Evolutionary conservation across 2,797 vertebrate genomes (phyloP).

Genomic region (Anguilla obscura): DNA sequence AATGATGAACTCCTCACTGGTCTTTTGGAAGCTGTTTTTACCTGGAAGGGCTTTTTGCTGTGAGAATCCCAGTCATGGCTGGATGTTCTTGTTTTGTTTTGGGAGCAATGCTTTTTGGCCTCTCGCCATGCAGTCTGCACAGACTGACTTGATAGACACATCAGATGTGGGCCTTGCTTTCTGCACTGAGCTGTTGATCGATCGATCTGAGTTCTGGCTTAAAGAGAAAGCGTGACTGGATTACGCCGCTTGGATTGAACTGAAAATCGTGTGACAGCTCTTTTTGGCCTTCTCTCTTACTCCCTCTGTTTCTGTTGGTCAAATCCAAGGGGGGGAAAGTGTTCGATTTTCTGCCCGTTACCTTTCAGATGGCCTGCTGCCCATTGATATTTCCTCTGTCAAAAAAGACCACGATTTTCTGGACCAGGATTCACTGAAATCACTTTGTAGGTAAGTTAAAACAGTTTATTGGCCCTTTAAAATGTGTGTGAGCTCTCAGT

Average conservation of each 20-base stretch:
- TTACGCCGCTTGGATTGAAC: neutral
- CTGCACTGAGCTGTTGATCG: neutral
- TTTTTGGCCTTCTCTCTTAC: neutral
- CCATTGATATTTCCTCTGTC: conserved; percentile 77
- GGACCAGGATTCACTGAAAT: conserved; percentile 80
- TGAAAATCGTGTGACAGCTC: neutral
- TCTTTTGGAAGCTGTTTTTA: neutral
- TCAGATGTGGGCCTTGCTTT: neutral
- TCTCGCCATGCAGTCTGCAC: neutral
- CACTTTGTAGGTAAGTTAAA: conserved; percentile 77
- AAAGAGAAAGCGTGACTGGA: neutral
- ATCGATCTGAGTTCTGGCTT: neutral
- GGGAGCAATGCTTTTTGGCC: neutral
- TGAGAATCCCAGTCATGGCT: neutral
- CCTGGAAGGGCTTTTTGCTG: neutral
- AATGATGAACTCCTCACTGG: neutral
- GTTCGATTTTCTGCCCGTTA: neutral
- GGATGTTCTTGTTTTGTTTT: neutral
- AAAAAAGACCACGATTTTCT: conserved; percentile 81
- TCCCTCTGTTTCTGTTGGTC: neutral
- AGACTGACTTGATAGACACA: neutral
- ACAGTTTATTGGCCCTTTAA: neutral
- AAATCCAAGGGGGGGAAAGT: neutral
- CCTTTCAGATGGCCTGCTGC: conserved; percentile 72
- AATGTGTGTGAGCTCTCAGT: neutral